Evolutionary conservation across 2,797 vertebrate species (phyloP), one percentile per base, ranked within the genome.

Genomic region (Todus mexicanus): DNA sequence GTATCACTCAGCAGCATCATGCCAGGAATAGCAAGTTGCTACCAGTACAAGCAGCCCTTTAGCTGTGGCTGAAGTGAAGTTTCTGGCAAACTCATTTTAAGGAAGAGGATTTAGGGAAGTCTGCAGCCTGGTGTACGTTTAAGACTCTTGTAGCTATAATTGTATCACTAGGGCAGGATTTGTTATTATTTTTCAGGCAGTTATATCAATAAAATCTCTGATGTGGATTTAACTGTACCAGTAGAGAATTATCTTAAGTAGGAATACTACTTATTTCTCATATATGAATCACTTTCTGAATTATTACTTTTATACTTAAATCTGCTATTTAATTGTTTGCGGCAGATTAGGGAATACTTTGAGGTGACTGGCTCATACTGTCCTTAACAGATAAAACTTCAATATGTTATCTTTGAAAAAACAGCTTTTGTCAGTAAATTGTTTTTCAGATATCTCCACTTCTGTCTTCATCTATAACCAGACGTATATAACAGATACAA

Each of bases 401-500:
- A 47, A 75, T 15, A 25, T 42, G 43, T 8, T 45, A 40, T 51
- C 42, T 74, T 42, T 42, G 15, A 69, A 72, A 83, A 71, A 94
- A 12, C 31, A 87, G 35, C 40, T 73, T 92, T 77, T 73, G 56
- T 80, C 3, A 0, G 29, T 90, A 40, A 7, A 15, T 40, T 81
- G 37, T 26, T 75, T 80, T 53, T 71, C 64, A 65, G 40, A 38
- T 17, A 18, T 65, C 54, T 69, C 18, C 64, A 8, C 76, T 48
- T 85, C 48, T 76, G 29, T 70, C 78, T 68, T 70, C 8, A 4
- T 88, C 76, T 91, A 0, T 40, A 61, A 40, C 21, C 19, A 57
- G 64, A 63, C 1, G 0, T 50, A 38, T 35, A 12, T 40, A 87
- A 61, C 1, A 21, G 65, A 42, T 13, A 45, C 0, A 4, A 27